Conservation (phyloP, 2,888 invertebrate genomes). For the Limnephilus auricula region DNA sequence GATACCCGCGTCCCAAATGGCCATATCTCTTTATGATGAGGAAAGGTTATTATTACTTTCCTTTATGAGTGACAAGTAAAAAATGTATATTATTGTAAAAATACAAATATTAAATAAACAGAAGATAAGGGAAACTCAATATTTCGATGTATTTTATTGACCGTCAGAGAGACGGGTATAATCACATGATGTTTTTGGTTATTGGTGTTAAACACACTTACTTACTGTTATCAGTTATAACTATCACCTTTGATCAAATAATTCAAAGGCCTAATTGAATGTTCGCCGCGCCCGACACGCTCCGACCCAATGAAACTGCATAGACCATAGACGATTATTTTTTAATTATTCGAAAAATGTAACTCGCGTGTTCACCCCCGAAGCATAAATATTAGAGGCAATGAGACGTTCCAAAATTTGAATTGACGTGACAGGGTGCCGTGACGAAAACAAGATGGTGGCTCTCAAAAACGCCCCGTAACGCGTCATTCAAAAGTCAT, state of each 20-base stretch:
- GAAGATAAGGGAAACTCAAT: neutral
- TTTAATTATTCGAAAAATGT: constrained; percentile 38
- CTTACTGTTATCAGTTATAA: neutral
- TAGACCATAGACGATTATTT: constrained; percentile 20
- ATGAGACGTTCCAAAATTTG: constrained; percentile 38
- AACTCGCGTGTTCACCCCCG: constrained; percentile 13
- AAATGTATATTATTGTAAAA: too few relatives aligned
- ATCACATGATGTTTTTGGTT: neutral
- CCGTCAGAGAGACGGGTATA: neutral
- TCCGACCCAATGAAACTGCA: constrained; percentile 17
- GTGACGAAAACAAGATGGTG: constrained; percentile 50
- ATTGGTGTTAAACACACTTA: neutral
- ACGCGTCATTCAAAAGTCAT: constrained; percentile 44
- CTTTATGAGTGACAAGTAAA: too few relatives aligned
- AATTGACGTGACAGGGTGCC: constrained; percentile 47
- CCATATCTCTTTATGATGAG: too few relatives aligned
- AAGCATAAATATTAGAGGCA: constrained; percentile 27
- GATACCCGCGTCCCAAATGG: too few relatives aligned
- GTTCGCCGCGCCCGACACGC: constrained; percentile 31
- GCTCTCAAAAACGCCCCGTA: constrained; percentile 35
- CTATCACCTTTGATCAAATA: neutral
- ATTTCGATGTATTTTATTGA: neutral
- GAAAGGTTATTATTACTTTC: too few relatives aligned
- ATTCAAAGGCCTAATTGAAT: constrained; percentile 9
- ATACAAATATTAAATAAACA: too few relatives aligned